These are phyloP conservation scores for Papilio polyxenes DNA, from an alignment of 1,140 invertebrate species.

Conservation along the genomic window DNA sequence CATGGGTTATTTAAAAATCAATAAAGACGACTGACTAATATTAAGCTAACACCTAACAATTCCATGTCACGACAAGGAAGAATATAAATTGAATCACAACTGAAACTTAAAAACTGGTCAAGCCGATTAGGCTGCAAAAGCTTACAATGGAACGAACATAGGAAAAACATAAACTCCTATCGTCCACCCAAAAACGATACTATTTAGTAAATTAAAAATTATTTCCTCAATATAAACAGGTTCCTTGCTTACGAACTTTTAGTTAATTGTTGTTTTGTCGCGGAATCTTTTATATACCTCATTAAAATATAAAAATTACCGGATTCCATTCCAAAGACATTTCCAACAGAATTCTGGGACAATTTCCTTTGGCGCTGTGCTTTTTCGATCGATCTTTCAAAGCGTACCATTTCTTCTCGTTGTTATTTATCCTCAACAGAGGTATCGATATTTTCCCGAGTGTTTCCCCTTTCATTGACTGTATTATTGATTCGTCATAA, in stretches of 20 bases:
- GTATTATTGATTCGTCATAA: slow-evolving; percentile 69
- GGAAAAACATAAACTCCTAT: no score
- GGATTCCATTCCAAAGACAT: slow-evolving; percentile 75
- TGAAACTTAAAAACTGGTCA: not conserved
- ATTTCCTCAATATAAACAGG: not conserved
- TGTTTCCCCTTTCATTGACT: slow-evolving; percentile 81
- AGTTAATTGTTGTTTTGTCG: not conserved
- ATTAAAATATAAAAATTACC: slow-evolving; percentile 49
- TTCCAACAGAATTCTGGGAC: slow-evolving; percentile 78
- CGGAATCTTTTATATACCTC: not conserved
- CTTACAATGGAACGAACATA: no score
- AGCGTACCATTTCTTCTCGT: slow-evolving; percentile 73
- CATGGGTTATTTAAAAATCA: not conserved
- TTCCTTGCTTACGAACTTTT: not conserved
- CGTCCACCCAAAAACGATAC: no score
- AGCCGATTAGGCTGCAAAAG: not conserved
- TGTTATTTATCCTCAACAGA: slow-evolving; percentile 69
- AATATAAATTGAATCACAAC: not conserved
- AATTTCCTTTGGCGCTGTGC: slow-evolving; percentile 64
- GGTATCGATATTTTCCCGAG: slow-evolving; percentile 72
- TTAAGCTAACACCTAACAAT: not conserved
- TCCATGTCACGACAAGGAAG: no score
- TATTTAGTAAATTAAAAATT: no score
- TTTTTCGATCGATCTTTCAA: slow-evolving; percentile 65
- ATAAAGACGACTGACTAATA: not conserved